Evolutionary conservation across 2,113 vertebrate genomes (phyloP).

Genomic region (Tetrax tetrax): DNA sequence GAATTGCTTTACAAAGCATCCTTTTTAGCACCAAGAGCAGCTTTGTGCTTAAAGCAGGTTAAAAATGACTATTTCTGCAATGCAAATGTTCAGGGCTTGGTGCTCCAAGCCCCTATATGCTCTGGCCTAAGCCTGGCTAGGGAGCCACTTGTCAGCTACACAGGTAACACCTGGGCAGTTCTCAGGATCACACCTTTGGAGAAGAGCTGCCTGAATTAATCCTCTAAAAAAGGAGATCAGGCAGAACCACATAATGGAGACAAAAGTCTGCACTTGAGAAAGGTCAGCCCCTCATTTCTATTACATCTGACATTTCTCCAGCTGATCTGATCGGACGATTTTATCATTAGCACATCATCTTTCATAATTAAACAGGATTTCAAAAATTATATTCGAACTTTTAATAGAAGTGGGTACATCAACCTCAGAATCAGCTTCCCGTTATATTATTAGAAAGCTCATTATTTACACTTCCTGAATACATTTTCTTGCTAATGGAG

Average conservation of each 20-base stretch:
- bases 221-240: background rate
- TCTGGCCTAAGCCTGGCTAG: background rate
- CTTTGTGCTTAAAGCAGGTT: background rate
- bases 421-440: background rate
- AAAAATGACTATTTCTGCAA: background rate
- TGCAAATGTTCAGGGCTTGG: fast-evolving
- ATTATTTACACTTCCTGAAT: constrained; percentile 24
- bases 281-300: background rate
- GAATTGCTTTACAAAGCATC: background rate
- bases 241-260: background rate
- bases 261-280: background rate
- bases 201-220: background rate
- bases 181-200: fast-evolving
- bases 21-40: background rate
- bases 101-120: background rate
- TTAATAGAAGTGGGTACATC: background rate
- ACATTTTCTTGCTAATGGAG: background rate
- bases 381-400: background rate
- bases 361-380: constrained; percentile 9
- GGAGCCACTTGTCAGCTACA: background rate
- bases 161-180: fast-evolving
- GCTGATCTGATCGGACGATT: background rate
- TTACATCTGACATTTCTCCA: background rate
- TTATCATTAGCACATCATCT: background rate
- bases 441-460: background rate